Conservation (phyloP, 2,888 invertebrate genomes). For the Pachymerium ferrugineum region DNA sequence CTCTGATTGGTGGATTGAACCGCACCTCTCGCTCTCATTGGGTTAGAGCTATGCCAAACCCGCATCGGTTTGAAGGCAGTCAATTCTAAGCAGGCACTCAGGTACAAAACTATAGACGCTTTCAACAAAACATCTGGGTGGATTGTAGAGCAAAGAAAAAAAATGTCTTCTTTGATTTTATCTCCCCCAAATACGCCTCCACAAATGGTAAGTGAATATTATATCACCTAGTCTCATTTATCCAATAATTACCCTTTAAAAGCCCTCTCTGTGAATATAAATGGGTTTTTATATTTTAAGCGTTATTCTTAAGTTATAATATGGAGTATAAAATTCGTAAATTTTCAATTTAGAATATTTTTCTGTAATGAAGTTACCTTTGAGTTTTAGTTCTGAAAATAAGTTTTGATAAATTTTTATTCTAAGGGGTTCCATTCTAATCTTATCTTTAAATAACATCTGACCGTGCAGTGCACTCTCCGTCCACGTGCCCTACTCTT, state of each 20-base stretch:
- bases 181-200: slow-evolving; percentile 70
- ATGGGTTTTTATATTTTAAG: no score
- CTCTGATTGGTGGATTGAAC: slow-evolving; percentile 58
- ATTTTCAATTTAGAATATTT: no score
- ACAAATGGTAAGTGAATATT: slow-evolving; percentile 49
- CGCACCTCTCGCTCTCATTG: slow-evolving; percentile 68
- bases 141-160: not conserved
- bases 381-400: no score
- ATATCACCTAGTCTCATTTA: not conserved
- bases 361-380: no score
- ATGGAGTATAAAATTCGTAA: no score
- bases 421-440: no score
- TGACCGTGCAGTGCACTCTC: not conserved
- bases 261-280: no score
- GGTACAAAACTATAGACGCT: no score
- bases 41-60: slow-evolving; percentile 41
- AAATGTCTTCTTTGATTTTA: slow-evolving; percentile 47
- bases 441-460: not conserved
- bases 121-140: not conserved
- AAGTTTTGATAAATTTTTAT: no score
- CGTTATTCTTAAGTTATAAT: no score
- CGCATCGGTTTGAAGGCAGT: not conserved
- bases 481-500: slow-evolving; percentile 40
- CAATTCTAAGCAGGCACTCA: not conserved
- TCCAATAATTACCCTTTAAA: not conserved